Percentiles rank a stretch among this genome's conserved stretches.
Conservation (phyloP, 2,797 vertebrate species). For the Adelosebastes latens region DNA sequence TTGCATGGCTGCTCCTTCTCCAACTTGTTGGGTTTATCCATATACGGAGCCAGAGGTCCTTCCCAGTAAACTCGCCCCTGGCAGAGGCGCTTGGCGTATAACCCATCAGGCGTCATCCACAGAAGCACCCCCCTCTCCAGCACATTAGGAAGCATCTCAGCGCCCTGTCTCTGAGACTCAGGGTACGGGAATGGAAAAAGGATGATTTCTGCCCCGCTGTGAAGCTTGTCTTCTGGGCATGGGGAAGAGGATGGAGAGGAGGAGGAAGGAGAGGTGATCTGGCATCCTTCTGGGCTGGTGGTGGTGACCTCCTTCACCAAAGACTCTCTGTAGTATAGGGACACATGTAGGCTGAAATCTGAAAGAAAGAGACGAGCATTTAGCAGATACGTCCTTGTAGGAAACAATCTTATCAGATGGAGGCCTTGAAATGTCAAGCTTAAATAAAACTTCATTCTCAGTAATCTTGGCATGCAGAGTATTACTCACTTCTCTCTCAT, state of each 20-base stretch:
- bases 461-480: background rate
- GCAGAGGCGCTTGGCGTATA: constrained; percentile 95
- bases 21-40: constrained; percentile 95
- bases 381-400: background rate
- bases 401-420: background rate
- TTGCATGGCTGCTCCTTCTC: constrained; percentile 96
- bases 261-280: constrained; percentile 86
- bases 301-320: constrained; percentile 95
- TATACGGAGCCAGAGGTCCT: constrained; percentile 89
- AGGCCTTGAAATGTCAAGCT: background rate
- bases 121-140: constrained; percentile 93
- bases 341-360: constrained; percentile 94
- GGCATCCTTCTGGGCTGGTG: constrained; percentile 90
- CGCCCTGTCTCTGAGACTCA: constrained; percentile 91
- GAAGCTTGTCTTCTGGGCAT: constrained; percentile 79
- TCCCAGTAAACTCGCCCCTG: constrained; percentile 97
- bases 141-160: constrained; percentile 90
- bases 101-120: constrained; percentile 92
- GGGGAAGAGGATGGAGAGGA: constrained; percentile 82
- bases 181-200: constrained; percentile 94
- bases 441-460: background rate
- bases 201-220: constrained; percentile 88
- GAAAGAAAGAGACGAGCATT: constrained; percentile 22
- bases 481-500: background rate
- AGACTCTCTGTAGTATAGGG: constrained; percentile 93